Evolutionary conservation across 2,113 vertebrate species (phyloP).

Genomic region (Heterocephalus glaber): DNA sequence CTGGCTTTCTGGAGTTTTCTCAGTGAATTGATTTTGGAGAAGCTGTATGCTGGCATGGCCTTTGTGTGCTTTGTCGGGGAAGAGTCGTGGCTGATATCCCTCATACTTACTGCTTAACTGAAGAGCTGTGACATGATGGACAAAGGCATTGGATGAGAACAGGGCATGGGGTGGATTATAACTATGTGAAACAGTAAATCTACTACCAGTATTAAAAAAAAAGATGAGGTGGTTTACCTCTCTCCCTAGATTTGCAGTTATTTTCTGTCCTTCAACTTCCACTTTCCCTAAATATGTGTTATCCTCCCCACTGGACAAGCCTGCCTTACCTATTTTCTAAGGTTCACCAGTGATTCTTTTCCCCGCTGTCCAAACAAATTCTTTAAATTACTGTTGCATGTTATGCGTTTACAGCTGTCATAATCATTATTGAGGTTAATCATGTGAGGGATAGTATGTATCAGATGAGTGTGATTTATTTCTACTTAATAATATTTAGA

Average conservation of each 20-base stretch:
- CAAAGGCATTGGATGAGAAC: neutral
- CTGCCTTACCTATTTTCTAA: neutral
- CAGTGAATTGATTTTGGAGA: slow-evolving; percentile 59
- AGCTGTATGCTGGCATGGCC: neutral
- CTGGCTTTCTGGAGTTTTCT: slow-evolving; percentile 29
- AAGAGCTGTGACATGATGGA: neutral
- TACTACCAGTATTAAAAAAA: neutral
- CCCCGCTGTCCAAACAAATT: slow-evolving; percentile 46
- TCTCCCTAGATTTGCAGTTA: slow-evolving; percentile 6
- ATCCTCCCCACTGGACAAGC: neutral
- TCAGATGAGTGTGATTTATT: slow-evolving; percentile 36
- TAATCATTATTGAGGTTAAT: slow-evolving; percentile 64
- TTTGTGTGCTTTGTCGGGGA: slow-evolving; percentile 23
- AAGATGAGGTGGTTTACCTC: neutral
- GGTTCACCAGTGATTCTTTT: slow-evolving; percentile 48
- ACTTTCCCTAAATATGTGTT: neutral
- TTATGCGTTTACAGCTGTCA: slow-evolving; percentile 62
- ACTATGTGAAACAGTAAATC: neutral
- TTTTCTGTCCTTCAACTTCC: neutral
- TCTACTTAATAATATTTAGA: slow-evolving; percentile 34
- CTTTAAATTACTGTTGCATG: slow-evolving; percentile 56
- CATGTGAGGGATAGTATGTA: slow-evolving; percentile 59
- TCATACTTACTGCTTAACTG: neutral
- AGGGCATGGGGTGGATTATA: neutral
- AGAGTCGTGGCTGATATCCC: neutral